These are phyloP conservation scores for Ophraella communa DNA, from an alignment of 2,888 invertebrate species.

Conservation along the genomic window DNA sequence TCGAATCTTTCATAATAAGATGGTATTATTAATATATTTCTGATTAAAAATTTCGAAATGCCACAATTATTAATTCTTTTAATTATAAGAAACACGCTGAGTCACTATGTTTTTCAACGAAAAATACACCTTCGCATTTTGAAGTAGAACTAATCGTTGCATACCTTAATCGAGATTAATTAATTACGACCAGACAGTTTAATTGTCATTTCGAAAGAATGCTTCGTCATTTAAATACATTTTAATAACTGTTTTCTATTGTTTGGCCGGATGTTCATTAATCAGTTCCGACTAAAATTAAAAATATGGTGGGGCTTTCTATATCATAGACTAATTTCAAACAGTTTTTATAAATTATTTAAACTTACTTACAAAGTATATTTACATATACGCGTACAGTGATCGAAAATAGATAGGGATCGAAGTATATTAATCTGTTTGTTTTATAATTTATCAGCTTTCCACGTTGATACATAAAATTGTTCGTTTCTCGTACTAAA, in stretches of 20 bases:
- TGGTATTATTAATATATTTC: too few species aligned
- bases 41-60: not conserved
- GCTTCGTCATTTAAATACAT: slow-evolving; percentile 29
- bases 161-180: slow-evolving; percentile 33
- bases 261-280: slow-evolving; percentile 30
- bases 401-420: too few species aligned
- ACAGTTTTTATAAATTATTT: too few species aligned
- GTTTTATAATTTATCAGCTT: too few species aligned
- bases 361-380: too few species aligned
- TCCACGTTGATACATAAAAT: too few species aligned
- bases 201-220: slow-evolving; percentile 30
- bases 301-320: slow-evolving; percentile 16
- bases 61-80: slow-evolving; percentile 1
- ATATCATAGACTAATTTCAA: too few species aligned
- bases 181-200: slow-evolving; percentile 33
- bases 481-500: too few species aligned
- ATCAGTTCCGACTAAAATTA: slow-evolving; percentile 24
- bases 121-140: slow-evolving; percentile 26
- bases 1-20: too few species aligned
- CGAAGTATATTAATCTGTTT: too few species aligned
- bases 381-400: too few species aligned
- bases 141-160: slow-evolving; percentile 31
- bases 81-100: slow-evolving; percentile 2
- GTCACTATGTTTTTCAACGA: slow-evolving; percentile 28
- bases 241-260: slow-evolving; percentile 33